Evolutionary conservation across 1,140 invertebrate species (phyloP).

Genomic region (Venustaconcha ellipsiformis): DNA sequence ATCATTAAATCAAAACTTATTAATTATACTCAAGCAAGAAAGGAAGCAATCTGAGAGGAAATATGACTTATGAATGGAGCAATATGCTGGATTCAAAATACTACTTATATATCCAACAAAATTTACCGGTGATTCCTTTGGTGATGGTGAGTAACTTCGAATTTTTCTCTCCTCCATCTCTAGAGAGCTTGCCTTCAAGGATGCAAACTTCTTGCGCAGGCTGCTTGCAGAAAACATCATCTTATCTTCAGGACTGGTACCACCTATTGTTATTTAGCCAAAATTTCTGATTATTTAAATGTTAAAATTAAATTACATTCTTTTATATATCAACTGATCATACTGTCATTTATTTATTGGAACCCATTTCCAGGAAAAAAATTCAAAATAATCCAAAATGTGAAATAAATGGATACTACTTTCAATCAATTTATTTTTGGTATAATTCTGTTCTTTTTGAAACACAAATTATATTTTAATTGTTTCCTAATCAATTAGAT

Average conservation of each 20-base stretch:
- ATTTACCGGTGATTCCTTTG: conserved; percentile 67
- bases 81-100: not conserved
- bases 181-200: conserved; percentile 64
- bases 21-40: not conserved
- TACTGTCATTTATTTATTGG: too few relatives aligned
- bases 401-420: too few relatives aligned
- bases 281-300: too few relatives aligned
- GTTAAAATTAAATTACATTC: too few relatives aligned
- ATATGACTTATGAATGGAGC: too few relatives aligned
- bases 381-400: too few relatives aligned
- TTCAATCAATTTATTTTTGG: too few relatives aligned
- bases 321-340: too few relatives aligned
- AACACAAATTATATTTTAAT: too few relatives aligned
- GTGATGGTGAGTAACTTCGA: conserved; percentile 61
- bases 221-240: conserved; percentile 34
- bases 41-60: not conserved
- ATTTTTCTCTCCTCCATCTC: conserved; percentile 68
- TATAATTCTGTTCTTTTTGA: too few relatives aligned
- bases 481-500: too few relatives aligned
- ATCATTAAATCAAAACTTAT: not conserved
- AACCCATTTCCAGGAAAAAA: too few relatives aligned
- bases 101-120: not conserved
- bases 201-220: conserved; percentile 55
- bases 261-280: conserved; percentile 13
- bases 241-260: conserved; percentile 39